These are phyloP conservation scores for Tanypteryx hageni DNA, from an alignment of 2,888 invertebrate genomes.

Conservation along the genomic window DNA sequence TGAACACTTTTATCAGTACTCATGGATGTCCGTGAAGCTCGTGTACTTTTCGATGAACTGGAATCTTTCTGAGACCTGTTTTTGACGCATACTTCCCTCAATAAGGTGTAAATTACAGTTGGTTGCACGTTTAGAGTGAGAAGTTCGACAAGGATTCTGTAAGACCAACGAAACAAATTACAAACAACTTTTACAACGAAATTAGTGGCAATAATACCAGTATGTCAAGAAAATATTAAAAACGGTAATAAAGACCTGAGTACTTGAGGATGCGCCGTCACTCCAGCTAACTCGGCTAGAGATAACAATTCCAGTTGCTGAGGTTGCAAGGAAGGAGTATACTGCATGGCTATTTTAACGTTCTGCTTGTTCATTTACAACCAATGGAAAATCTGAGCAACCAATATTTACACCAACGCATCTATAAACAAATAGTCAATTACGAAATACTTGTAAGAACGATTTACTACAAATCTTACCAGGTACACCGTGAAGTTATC, in stretches of 20 bases:
- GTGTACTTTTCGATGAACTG: conserved; percentile 16
- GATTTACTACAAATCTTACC: too few species aligned
- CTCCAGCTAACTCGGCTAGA: conserved; percentile 34
- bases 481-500: too few species aligned
- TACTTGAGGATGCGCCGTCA: conserved; percentile 43
- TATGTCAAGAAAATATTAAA: background rate
- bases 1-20: conserved; percentile 55
- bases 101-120: conserved; percentile 17
- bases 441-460: too few species aligned
- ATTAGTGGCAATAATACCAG: background rate
- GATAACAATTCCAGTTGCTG: conserved; percentile 42
- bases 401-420: too few species aligned
- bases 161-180: background rate
- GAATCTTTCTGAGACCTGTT: conserved; percentile 37
- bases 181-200: background rate
- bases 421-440: too few species aligned
- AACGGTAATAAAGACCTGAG: background rate
- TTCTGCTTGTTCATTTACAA: conserved; percentile 51
- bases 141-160: conserved; percentile 34
- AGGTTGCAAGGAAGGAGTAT: conserved; percentile 47
- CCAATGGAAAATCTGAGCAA: background rate
- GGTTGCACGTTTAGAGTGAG: conserved; percentile 41
- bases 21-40: conserved; percentile 30
- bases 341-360: conserved; percentile 36
- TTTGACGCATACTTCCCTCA: conserved; percentile 45